phyloP scores from a whole-genome alignment of 2,888 invertebrate genomes.

The Thysanoteuthis rhombus region DNA sequence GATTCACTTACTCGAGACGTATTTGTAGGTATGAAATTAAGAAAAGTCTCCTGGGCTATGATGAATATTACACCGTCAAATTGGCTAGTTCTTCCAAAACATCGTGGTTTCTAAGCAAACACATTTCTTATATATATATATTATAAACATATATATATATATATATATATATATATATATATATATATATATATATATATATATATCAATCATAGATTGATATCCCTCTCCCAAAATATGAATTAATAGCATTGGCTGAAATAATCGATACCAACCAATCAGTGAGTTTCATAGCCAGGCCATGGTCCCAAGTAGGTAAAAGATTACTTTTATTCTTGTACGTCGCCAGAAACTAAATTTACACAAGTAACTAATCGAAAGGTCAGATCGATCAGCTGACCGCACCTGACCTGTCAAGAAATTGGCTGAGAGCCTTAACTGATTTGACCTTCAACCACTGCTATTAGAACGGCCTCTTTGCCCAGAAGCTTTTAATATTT shows the following conservation, averaged over 20 bases:
- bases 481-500: background rate
- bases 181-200: too few relatives aligned
- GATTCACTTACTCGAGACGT: too few relatives aligned
- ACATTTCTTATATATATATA: too few relatives aligned
- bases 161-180: too few relatives aligned
- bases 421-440: background rate
- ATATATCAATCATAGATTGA: background rate
- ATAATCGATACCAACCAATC: background rate
- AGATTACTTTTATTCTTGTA: background rate
- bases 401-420: background rate
- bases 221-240: background rate
- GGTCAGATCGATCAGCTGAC: background rate
- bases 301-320: background rate
- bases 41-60: too few relatives aligned
- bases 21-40: too few relatives aligned
- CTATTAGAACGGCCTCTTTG: background rate
- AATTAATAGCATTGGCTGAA: background rate
- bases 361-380: background rate
- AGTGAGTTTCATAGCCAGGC: background rate
- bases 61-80: too few relatives aligned
- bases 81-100: too few relatives aligned
- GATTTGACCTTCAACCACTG: background rate
- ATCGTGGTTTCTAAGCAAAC: too few relatives aligned
- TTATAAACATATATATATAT: too few relatives aligned
- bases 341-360: background rate